phyloP scores from a whole-genome alignment of 2,113 vertebrate genomes.

The Helogale parvula region DNA sequence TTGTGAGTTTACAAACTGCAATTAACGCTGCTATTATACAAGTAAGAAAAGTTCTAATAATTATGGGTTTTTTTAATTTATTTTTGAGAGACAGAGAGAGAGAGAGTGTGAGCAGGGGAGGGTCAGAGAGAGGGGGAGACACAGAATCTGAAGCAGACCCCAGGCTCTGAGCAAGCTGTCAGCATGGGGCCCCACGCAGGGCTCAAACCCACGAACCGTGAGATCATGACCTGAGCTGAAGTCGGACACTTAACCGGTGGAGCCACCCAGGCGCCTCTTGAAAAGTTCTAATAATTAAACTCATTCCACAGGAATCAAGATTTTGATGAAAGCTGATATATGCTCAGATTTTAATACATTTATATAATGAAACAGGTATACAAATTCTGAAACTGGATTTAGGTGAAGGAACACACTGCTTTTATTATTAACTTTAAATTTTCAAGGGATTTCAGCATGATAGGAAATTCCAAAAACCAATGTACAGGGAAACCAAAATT shows the following conservation, averaged over 20 bases:
- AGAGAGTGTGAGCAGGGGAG: too few species aligned
- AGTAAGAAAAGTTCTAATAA: constrained; percentile 74
- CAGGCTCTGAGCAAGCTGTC: too few species aligned
- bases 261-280: too few species aligned
- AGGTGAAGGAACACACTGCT: neutral
- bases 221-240: too few species aligned
- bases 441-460: neutral
- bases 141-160: too few species aligned
- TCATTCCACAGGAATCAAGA: neutral
- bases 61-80: too few species aligned
- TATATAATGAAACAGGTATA: neutral
- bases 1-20: constrained; percentile 83
- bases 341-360: neutral
- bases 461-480: neutral
- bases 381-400: neutral
- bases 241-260: too few species aligned
- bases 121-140: too few species aligned
- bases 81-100: too few species aligned
- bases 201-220: too few species aligned
- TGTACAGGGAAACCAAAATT: neutral
- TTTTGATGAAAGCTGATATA: neutral
- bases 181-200: too few species aligned
- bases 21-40: constrained; percentile 86
- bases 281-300: neutral
- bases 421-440: neutral